These are phyloP conservation scores for Listrodromus nycthemerus DNA, from an alignment of 2,888 invertebrate genomes.

Conservation along the genomic window DNA sequence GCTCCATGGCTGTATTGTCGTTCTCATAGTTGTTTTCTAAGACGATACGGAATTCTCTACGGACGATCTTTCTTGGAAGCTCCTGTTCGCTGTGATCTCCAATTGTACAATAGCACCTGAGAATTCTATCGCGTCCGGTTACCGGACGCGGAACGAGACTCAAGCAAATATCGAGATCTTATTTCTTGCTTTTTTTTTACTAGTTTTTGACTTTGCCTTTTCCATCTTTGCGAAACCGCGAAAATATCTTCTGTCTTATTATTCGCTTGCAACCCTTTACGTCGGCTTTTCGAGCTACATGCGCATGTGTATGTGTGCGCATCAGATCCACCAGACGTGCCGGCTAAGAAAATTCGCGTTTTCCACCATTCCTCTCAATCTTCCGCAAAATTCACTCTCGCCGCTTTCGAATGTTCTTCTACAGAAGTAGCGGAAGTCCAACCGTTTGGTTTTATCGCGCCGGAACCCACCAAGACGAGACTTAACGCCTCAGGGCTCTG, in stretches of 20 bases:
- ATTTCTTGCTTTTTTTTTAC: conserved; percentile 26
- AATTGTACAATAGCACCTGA: conserved; percentile 29
- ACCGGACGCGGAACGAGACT: conserved; percentile 22
- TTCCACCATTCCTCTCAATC: conserved; percentile 9
- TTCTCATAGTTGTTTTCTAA: background rate
- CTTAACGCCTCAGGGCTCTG: conserved; percentile 34
- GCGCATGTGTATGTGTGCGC: conserved; percentile 5
- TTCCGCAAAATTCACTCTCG: background rate
- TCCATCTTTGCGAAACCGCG: conserved; percentile 46
- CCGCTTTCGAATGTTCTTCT: background rate
- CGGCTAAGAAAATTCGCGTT: conserved; percentile 44
- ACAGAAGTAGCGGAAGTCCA: conserved; percentile 12
- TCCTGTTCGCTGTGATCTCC: conserved; percentile 5
- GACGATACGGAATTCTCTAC: background rate
- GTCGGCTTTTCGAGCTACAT: background rate
- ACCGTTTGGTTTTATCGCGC: conserved; percentile 62
- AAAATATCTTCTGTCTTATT: conserved; percentile 36
- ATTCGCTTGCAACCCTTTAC: background rate
- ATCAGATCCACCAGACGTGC: conserved; percentile 36
- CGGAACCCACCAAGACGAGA: conserved; percentile 38
- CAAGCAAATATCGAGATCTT: background rate
- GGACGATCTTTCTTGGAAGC: background rate
- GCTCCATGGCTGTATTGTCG: background rate
- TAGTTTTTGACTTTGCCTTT: conserved; percentile 39
- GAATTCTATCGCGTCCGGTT: conserved; percentile 46